phyloP scores from a whole-genome alignment of 2,888 invertebrate species.

The Furcula furcula region DNA sequence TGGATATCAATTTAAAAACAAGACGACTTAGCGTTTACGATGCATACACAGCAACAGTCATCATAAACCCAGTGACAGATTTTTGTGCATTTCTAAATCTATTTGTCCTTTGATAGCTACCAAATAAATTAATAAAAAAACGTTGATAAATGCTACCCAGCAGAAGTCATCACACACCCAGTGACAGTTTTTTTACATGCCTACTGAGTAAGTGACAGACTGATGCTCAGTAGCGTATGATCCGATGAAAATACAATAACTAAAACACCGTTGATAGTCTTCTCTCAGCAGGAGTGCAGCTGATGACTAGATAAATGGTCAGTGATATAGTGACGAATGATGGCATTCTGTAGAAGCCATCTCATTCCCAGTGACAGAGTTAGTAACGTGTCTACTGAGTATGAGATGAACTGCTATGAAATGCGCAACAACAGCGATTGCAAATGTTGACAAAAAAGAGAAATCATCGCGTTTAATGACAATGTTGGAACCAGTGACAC shows the following conservation, averaged over 20 bases:
- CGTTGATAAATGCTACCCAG: constrained; percentile 1
- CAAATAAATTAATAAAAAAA: too few relatives aligned
- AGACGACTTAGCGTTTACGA: too few relatives aligned
- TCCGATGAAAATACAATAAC: not conserved
- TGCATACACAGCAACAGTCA: constrained; percentile 2
- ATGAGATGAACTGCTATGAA: too few relatives aligned
- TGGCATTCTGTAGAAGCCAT: constrained; percentile 6
- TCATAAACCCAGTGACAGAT: constrained; percentile 19
- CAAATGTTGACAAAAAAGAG: too few relatives aligned
- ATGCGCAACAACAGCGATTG: too few relatives aligned
- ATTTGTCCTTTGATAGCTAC: too few relatives aligned
- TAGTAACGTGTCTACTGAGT: constrained; percentile 1
- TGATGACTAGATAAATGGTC: not conserved
- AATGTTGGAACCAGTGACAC: not conserved
- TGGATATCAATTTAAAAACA: too few relatives aligned
- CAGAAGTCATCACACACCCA: constrained; percentile 18
- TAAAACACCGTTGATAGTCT: not conserved
- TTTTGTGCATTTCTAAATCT: too few relatives aligned
- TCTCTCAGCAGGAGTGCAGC: not conserved
- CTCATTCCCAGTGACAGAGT: constrained; percentile 6
- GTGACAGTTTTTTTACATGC: constrained; percentile 28
- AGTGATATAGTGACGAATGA: not conserved
- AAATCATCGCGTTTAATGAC: too few relatives aligned
- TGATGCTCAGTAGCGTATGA: not conserved
- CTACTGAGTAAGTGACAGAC: constrained; percentile 16